Percentiles rank a stretch among this genome's conserved stretches.
Conservation (phyloP, 2,888 invertebrate species). For the Fragum whitleyi region DNA sequence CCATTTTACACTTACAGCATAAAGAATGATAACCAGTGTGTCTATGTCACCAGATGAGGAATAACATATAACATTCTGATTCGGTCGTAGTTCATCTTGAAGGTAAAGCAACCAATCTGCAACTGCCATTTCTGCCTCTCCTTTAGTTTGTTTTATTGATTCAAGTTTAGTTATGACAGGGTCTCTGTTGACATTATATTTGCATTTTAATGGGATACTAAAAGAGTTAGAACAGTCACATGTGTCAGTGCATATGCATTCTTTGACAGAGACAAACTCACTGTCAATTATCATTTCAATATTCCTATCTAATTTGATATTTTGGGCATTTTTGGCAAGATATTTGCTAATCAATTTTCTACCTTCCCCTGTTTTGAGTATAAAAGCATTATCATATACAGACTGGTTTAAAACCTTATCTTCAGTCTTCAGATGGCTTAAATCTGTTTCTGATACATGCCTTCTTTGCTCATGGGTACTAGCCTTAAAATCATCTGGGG, state of each 20-base stretch:
- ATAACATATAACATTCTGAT: constrained; percentile 13
- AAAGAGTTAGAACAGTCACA: not conserved
- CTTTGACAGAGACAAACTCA: constrained; percentile 15
- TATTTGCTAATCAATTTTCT: too few relatives aligned
- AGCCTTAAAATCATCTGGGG: constrained; percentile 53
- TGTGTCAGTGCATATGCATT: constrained; percentile 4
- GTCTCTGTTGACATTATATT: not conserved
- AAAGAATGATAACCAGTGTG: constrained; percentile 34
- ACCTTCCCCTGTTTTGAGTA: too few relatives aligned
- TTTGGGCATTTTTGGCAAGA: constrained; percentile 25
- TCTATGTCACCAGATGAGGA: constrained; percentile 46
- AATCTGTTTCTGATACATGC: not conserved
- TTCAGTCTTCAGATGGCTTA: constrained; percentile 41
- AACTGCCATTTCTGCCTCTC: constrained; percentile 29
- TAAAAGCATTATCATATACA: too few relatives aligned
- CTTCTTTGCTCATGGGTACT: constrained; percentile 38
- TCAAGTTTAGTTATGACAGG: not conserved
- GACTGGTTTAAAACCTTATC: constrained; percentile 29
- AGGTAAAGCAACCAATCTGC: constrained; percentile 31
- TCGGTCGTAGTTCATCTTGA: not conserved
- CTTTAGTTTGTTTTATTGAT: constrained; percentile 3
- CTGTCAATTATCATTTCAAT: constrained; percentile 29
- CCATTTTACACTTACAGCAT: constrained; percentile 18
- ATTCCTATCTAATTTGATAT: constrained; percentile 11
- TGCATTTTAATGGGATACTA: constrained; percentile 18